Conservation (phyloP, 2,797 vertebrate genomes). For the Esox masquinongy region DNA sequence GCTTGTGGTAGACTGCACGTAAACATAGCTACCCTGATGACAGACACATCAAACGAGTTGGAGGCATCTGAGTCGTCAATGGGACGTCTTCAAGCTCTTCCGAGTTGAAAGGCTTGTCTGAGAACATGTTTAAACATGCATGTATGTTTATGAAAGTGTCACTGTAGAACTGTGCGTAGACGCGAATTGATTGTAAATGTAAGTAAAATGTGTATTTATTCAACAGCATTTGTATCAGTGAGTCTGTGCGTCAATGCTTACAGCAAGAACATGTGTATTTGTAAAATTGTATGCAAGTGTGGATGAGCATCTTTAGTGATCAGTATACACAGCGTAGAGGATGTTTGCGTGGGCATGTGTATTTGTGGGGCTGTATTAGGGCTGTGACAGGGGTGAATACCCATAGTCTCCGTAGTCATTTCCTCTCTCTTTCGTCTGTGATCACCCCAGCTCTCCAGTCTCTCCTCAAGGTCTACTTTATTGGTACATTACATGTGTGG, state of each 20-base stretch:
- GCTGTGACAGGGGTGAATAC: constrained; percentile 4
- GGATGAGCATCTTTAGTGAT: neutral
- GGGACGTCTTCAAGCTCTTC: neutral
- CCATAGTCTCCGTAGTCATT: constrained; percentile 4
- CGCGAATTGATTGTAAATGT: neutral
- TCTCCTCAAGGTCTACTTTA: constrained; percentile 28
- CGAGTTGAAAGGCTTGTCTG: neutral
- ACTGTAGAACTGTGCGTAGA: constrained; percentile 1
- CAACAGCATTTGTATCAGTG: neutral
- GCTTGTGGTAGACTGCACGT: constrained; percentile 37
- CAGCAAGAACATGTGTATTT: constrained; percentile 6
- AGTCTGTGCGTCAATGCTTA: neutral
- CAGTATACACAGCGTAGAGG: neutral
- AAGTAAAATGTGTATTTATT: neutral
- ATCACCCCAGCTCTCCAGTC: constrained; percentile 7
- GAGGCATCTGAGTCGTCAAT: neutral
- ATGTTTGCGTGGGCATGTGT: neutral
- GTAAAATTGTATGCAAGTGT: constrained; percentile 14
- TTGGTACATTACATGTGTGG: constrained; percentile 27
- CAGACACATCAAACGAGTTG: neutral
- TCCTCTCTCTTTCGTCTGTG: constrained; percentile 4
- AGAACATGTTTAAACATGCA: constrained; percentile 10
- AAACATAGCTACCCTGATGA: neutral
- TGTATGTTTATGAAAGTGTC: constrained; percentile 13
- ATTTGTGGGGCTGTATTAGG: neutral